These are phyloP conservation scores for Pristionchus mayeri DNA, from an alignment of 2,888 invertebrate species.

Conservation along the genomic window DNA sequence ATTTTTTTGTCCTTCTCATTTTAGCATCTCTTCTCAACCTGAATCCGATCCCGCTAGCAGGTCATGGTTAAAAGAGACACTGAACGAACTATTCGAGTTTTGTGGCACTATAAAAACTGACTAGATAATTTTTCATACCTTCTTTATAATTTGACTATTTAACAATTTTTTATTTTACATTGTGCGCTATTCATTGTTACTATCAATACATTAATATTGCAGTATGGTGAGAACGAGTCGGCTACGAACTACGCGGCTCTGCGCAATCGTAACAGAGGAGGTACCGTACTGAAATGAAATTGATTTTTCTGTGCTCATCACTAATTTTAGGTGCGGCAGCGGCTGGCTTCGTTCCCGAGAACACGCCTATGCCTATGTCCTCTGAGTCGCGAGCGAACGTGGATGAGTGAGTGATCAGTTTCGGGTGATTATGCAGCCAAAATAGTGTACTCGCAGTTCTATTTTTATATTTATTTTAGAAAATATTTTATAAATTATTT, in stretches of 20 bases:
- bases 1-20: too few relatives aligned
- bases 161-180: too few relatives aligned
- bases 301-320: neutral
- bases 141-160: too few relatives aligned
- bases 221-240: conserved; percentile 35
- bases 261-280: conserved; percentile 36
- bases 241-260: conserved; percentile 36
- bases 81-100: neutral
- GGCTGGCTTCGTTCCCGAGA: conserved; percentile 14
- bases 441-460: too few relatives aligned
- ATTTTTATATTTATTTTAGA: too few relatives aligned
- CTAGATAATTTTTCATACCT: too few relatives aligned
- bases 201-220: neutral
- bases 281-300: neutral
- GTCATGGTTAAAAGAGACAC: too few relatives aligned
- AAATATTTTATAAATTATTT: neutral
- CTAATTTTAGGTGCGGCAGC: neutral
- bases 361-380: neutral
- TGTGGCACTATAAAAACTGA: too few relatives aligned
- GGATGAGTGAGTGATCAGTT: neutral
- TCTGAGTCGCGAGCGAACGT: neutral
- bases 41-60: too few relatives aligned
- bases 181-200: too few relatives aligned
- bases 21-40: too few relatives aligned
- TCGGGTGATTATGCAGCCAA: too few relatives aligned